These are phyloP conservation scores for Calliphora vomitoria DNA, from an alignment of 2,888 invertebrate species.

Conservation along the genomic window DNA sequence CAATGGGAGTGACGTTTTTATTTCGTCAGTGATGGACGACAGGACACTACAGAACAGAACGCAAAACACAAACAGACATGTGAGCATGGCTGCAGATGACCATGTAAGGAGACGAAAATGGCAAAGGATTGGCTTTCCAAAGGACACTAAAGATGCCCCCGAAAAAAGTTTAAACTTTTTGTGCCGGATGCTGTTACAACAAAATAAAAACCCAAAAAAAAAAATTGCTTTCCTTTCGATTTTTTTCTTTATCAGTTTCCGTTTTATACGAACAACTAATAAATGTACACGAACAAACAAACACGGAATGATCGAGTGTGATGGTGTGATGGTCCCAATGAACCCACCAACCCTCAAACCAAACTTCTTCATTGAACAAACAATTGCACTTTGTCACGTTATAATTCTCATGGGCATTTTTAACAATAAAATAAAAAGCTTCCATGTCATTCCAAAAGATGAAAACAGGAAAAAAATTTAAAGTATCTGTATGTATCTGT, in stretches of 20 bases:
- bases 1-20: conserved; percentile 84
- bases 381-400: conserved; percentile 75
- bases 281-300: conserved; percentile 16
- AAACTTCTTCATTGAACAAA: conserved; percentile 62
- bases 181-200: conserved; percentile 50
- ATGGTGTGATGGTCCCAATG: neutral
- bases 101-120: conserved; percentile 16
- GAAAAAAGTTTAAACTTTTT: conserved; percentile 15
- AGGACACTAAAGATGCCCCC: conserved; percentile 19
- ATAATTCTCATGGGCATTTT: conserved; percentile 74
- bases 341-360: neutral
- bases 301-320: conserved; percentile 33
- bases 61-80: conserved; percentile 48
- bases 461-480: conserved; percentile 23
- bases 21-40: conserved; percentile 83
- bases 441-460: conserved; percentile 35
- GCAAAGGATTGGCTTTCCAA: conserved; percentile 61
- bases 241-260: conserved; percentile 49
- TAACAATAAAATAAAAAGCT: conserved; percentile 67
- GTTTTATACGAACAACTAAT: conserved; percentile 60
- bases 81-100: conserved; percentile 7
- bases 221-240: conserved; percentile 18
- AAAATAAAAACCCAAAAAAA: conserved; percentile 46
- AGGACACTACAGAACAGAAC: conserved; percentile 56
- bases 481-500: neutral